A percentile compares a stretch with the other conserved stretches of the same genome.
Conservation (phyloP, 2,113 vertebrate genomes). For the Myanophis thanlyinensis region DNA sequence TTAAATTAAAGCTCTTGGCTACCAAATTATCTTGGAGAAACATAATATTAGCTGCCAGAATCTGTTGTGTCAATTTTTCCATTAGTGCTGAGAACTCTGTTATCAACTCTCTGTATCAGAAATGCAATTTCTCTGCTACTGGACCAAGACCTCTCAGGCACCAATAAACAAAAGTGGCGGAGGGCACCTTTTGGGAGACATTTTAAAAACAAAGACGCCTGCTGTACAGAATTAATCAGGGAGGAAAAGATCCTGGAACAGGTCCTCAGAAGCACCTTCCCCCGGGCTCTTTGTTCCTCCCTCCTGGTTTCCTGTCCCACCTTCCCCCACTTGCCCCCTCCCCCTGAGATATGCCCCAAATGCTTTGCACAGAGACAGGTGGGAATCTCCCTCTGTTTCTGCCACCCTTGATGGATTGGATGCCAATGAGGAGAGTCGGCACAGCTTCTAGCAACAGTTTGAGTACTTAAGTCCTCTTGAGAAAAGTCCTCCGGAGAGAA, state of each 20-base stretch:
- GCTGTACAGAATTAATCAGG: not conserved
- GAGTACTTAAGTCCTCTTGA: not conserved
- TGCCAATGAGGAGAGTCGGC: not conserved
- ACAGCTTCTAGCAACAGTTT: not conserved
- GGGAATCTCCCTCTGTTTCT: not conserved
- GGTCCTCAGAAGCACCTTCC: not conserved
- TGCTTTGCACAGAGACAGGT: not conserved
- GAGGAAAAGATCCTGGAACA: not conserved
- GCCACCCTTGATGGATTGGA: not conserved
- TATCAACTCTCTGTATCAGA: not conserved
- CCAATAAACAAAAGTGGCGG: not conserved
- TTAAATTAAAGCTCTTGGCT: not conserved
- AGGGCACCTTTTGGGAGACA: not conserved
- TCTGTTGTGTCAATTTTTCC: not conserved
- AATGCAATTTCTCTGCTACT: not conserved
- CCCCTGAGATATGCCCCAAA: not conserved
- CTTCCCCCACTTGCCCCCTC: not conserved
- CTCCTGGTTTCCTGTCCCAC: not conserved
- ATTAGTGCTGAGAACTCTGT: not conserved
- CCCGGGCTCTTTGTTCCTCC: not conserved
- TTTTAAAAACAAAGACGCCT: not conserved
- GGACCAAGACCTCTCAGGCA: not conserved
- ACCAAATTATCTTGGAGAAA: not conserved
- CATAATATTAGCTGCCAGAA: not conserved
- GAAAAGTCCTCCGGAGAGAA: not conserved